phyloP scores from a whole-genome alignment of 2,888 invertebrate species.

The Amblyjoppa proteus region DNA sequence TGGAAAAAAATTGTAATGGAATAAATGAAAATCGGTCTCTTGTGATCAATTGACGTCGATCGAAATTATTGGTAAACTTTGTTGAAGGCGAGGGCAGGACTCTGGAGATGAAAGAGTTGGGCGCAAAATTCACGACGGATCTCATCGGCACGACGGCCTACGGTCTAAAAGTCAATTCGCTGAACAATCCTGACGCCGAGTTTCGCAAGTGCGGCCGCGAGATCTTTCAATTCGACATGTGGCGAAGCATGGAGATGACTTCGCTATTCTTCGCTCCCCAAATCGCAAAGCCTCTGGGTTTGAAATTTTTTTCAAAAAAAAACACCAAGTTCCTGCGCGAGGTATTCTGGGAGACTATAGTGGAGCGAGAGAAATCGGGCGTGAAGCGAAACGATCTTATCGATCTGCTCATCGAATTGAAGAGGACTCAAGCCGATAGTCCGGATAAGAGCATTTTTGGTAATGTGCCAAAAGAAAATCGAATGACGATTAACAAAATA shows the following conservation, averaged over 20 bases:
- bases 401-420: slow-evolving; percentile 85
- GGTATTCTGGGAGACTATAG: slow-evolving; percentile 84
- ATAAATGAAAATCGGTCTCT: too few relatives aligned
- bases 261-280: slow-evolving; percentile 84
- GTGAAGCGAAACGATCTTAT: slow-evolving; percentile 84
- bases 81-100: slow-evolving; percentile 68
- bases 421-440: slow-evolving; percentile 72
- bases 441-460: slow-evolving; percentile 64
- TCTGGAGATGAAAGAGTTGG: slow-evolving; percentile 79
- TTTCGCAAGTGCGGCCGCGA: slow-evolving; percentile 84
- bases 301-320: slow-evolving; percentile 83
- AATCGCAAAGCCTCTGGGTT: slow-evolving; percentile 79
- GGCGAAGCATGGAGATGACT: slow-evolving; percentile 82
- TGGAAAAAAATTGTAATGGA: neutral
- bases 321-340: slow-evolving; percentile 82
- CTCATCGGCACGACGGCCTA: slow-evolving; percentile 86
- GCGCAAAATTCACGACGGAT: slow-evolving; percentile 82
- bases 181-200: slow-evolving; percentile 83
- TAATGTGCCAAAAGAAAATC: slow-evolving; percentile 23
- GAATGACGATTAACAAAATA: slow-evolving; percentile 1
- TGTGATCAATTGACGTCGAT: neutral
- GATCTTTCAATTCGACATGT: slow-evolving; percentile 81
- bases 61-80: neutral
- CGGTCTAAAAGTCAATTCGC: slow-evolving; percentile 85
- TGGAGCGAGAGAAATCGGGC: slow-evolving; percentile 83